Percentiles rank a stretch among this genome's conserved stretches.
Evolutionary conservation across 2,113 vertebrate genomes (phyloP).

Genomic region (Zootoca vivipara): DNA sequence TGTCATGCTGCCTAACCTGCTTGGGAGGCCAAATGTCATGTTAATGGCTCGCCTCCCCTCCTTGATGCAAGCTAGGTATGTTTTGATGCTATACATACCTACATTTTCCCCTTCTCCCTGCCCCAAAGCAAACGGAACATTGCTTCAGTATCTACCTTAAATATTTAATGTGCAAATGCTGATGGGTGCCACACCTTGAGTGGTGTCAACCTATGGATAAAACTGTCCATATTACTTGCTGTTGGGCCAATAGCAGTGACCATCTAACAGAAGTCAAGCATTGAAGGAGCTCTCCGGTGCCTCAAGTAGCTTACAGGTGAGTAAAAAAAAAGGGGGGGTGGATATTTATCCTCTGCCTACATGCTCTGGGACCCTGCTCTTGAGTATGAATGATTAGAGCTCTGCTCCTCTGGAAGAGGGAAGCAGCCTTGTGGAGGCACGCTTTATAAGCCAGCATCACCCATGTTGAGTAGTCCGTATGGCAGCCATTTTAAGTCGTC

Average conservation of each 20-base stretch:
- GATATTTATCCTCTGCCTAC: neutral
- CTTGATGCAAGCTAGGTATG: neutral
- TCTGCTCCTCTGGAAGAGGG: neutral
- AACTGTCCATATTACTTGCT: neutral
- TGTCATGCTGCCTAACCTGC: neutral
- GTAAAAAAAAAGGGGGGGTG: neutral
- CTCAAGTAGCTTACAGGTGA: neutral
- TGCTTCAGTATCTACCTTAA: neutral
- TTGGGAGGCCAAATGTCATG: neutral
- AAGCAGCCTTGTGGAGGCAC: no score
- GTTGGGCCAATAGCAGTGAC: neutral
- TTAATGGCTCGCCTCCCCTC: neutral
- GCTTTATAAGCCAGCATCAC: neutral
- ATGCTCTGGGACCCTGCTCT: neutral
- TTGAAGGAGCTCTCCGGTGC: neutral
- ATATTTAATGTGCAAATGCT: neutral
- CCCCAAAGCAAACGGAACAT: no score
- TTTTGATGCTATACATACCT: neutral
- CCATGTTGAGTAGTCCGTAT: neutral
- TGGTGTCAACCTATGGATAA: neutral
- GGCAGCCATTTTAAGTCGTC: conserved; percentile 54
- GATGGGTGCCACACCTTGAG: neutral
- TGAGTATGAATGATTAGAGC: neutral
- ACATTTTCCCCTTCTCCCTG: neutral
- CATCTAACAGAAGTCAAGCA: neutral